Base-by-base conservation (phyloP, 2,113 vertebrate genomes). In the Lamprotornis superbus region DNA sequence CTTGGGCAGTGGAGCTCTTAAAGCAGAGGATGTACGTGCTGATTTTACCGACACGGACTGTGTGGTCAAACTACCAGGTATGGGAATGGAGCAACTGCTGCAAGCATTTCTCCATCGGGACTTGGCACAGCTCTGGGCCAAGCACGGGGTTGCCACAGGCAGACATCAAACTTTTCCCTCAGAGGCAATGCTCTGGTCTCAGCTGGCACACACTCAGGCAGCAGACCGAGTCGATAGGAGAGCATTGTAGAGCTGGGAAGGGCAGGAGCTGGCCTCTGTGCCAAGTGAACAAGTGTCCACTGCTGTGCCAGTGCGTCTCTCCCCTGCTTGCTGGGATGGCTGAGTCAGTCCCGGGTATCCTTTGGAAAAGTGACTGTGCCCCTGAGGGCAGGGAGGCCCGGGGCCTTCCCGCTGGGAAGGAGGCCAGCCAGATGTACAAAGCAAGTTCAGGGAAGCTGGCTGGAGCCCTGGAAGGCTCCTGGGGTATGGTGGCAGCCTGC, bases 41-140 rank as follows among this genome's bases (percentile, higher is more conserved):
- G 97, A 97, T 61, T 99, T 99, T 96, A 99, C 98, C 0, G 99
- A 99, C 93, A 99, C 98, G 0, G 98, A 98, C 97, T 99, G 99
- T 81, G 93, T 98, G 52, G 97, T 99, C 86, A 96, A 95, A 73
- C 98, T 99, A 84, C 99, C 99, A 98, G 99, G 99, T 99, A 90
- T 56, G 59, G 81, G 33, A 76, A 18, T 5, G 2, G 47, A 90
- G 86, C 4, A 1, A 15, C 61, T 79, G 81, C 55, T 70, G 28
- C 76, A 39, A 37, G 21, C 2, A 0, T 49, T 76, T 49, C 16
- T 65, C n/a, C 35, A 11, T 11, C 0, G 1, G 40, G 49, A 30
- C 42, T 91, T 85, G 78, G 70, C 37, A 1, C 24, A 61, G 71
- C 75, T 68, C 70, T 69, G 46, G 57, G 39, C 57, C 70, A 55